Evolutionary conservation across 2,888 invertebrate genomes (phyloP).

Genomic region (Gnatocerus cornutus): DNA sequence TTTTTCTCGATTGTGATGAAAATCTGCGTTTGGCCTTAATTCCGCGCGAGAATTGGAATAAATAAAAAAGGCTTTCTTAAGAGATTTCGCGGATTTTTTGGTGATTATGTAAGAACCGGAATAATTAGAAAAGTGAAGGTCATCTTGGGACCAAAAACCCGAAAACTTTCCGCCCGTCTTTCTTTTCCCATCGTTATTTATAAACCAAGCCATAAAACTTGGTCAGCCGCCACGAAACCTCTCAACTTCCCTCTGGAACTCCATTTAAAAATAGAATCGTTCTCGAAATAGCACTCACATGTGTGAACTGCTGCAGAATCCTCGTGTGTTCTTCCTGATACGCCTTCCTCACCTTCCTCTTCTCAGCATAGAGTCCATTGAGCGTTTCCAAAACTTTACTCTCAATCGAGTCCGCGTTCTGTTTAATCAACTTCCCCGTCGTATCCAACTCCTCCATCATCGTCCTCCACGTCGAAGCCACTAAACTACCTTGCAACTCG

Average conservation of each 20-base stretch:
- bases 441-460: conserved; percentile 93
- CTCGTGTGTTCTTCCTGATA: conserved; percentile 93
- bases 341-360: conserved; percentile 87
- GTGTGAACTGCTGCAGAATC: conserved; percentile 85
- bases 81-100: not conserved
- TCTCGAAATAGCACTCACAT: conserved; percentile 74
- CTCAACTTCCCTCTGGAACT: conserved; percentile 35
- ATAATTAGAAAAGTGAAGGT: not conserved
- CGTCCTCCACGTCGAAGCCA: conserved; percentile 84
- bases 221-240: not conserved
- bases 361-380: conserved; percentile 86
- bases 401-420: conserved; percentile 90
- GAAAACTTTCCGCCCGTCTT: not conserved
- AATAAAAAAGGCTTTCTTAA: too few relatives aligned
- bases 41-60: too few relatives aligned
- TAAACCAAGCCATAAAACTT: not conserved
- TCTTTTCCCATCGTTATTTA: not conserved
- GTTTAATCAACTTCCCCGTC: conserved; percentile 85
- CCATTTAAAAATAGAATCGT: not conserved
- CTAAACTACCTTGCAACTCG: conserved; percentile 81
- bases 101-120: not conserved
- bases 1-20: not conserved
- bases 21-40: conserved; percentile 50
- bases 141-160: not conserved
- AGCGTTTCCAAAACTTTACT: conserved; percentile 88